These are phyloP conservation scores for Bhutanitis thaidina DNA, from an alignment of 2,888 invertebrate species.

Conservation along the genomic window DNA sequence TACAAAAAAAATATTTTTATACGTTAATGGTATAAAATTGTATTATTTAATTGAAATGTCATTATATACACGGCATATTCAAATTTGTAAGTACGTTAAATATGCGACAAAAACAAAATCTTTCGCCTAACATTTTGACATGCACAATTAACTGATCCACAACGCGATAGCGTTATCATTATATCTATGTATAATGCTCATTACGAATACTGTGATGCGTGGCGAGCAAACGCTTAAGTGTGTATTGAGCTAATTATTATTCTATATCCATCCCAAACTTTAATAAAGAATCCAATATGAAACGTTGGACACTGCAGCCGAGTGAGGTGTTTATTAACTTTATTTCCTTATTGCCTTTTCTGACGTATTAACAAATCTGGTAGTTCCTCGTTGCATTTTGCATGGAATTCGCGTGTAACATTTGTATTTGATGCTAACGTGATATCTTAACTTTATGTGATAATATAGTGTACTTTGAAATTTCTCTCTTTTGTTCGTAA, in stretches of 20 bases:
- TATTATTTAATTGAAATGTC: too few relatives aligned
- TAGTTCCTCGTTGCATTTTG: background rate
- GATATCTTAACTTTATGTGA: background rate
- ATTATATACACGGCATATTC: too few relatives aligned
- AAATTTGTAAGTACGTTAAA: too few relatives aligned
- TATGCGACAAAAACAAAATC: too few relatives aligned
- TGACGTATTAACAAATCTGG: background rate
- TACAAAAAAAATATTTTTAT: too few relatives aligned
- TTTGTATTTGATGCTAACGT: background rate
- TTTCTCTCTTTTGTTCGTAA: too few relatives aligned
- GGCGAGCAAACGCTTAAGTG: constrained; percentile 52
- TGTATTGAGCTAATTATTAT: constrained; percentile 24
- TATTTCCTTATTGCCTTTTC: constrained; percentile 5
- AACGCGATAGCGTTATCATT: constrained; percentile 71
- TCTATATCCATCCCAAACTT: constrained; percentile 10
- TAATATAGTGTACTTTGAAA: too few relatives aligned
- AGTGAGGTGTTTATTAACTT: constrained; percentile 43
- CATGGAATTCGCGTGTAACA: constrained; percentile 9
- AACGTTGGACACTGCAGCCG: constrained; percentile 52
- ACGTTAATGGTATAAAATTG: too few relatives aligned
- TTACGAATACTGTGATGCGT: constrained; percentile 50
- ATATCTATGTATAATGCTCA: constrained; percentile 66
- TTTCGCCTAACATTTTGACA: constrained; percentile 10
- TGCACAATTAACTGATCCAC: constrained; percentile 45
- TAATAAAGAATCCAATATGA: constrained; percentile 34